Conservation (phyloP, 2,888 invertebrate species). For the Eupithecia exiguata region DNA sequence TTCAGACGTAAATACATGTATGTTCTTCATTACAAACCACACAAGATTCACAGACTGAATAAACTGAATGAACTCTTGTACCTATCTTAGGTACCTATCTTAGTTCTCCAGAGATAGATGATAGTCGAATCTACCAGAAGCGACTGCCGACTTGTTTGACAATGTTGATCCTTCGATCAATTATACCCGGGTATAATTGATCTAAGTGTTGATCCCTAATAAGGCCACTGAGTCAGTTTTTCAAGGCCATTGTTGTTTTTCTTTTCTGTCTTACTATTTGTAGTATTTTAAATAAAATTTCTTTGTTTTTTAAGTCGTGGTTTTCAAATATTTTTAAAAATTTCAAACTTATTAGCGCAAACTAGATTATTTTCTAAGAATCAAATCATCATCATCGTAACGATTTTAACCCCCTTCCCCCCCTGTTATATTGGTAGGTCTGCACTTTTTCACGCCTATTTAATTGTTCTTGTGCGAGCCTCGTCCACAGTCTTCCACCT, state of each 20-base stretch:
- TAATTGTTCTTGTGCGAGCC: not conserved
- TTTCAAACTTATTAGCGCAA: too few species aligned
- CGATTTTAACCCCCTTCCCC: too few species aligned
- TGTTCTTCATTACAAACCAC: slow-evolving; percentile 19
- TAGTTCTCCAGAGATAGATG: not conserved
- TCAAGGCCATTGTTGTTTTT: not conserved
- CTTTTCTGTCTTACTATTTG: not conserved
- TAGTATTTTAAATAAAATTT: not conserved
- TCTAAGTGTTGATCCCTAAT: not conserved
- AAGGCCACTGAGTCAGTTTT: not conserved
- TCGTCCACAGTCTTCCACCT: not conserved
- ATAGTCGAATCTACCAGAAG: not conserved
- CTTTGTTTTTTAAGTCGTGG: not conserved
- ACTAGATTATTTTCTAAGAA: too few species aligned
- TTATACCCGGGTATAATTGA: too few species aligned
- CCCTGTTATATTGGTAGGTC: too few species aligned
- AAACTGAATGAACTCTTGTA: slow-evolving; percentile 16
- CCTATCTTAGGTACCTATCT: not conserved
- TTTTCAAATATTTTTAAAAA: not conserved
- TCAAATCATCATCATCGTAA: too few species aligned
- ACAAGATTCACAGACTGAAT: slow-evolving; percentile 18
- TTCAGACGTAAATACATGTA: slow-evolving; percentile 16
- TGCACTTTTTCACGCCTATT: too few species aligned
- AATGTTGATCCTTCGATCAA: too few species aligned
- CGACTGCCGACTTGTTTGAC: not conserved